Evolutionary conservation across 2,797 vertebrate species (phyloP).

Genomic region (Tokudaia muenninki): DNA sequence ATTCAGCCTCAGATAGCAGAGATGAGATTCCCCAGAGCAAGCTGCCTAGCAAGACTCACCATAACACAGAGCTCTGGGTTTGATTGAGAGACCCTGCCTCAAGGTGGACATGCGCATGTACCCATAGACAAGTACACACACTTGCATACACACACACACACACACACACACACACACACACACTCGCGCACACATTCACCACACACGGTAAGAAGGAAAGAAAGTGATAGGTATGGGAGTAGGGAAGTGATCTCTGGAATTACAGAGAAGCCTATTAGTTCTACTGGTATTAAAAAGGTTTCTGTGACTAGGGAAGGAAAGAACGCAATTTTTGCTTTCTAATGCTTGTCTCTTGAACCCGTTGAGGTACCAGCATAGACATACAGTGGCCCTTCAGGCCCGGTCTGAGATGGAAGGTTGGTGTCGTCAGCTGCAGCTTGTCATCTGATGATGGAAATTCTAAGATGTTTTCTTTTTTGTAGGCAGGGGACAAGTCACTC

Average conservation of each 20-base stretch:
- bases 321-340: not conserved
- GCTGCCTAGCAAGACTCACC: not conserved
- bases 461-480: conserved; percentile 72
- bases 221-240: not conserved
- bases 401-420: not conserved
- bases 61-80: not conserved
- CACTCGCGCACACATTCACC: not conserved
- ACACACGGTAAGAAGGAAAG: not conserved
- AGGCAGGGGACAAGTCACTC: conserved; percentile 97
- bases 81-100: not conserved
- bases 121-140: too few species aligned
- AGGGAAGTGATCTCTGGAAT: conserved; percentile 14
- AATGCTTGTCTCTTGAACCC: not conserved
- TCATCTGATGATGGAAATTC: conserved; percentile 61
- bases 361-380: not conserved
- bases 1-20: not conserved
- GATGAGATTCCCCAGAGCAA: not conserved
- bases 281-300: not conserved
- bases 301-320: not conserved
- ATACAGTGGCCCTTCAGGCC: not conserved
- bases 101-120: not conserved
- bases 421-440: not conserved
- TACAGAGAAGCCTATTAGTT: not conserved
- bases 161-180: too few species aligned
- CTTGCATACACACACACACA: too few species aligned